phyloP scores from a whole-genome alignment of 2,888 invertebrate species.

The Callyntrura sp. region DNA sequence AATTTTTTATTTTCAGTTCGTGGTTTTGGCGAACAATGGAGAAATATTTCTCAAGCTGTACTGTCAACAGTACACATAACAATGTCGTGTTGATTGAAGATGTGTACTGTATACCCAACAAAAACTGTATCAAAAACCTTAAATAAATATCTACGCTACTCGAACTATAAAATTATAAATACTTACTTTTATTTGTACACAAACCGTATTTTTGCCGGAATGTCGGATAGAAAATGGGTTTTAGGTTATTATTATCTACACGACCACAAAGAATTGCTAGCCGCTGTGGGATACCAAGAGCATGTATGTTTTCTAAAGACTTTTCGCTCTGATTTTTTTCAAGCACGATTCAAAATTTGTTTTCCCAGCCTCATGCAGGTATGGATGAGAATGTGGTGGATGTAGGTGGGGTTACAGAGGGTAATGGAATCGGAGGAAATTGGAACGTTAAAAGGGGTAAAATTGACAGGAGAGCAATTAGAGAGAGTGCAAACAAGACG shows the following conservation, averaged over 20 bases:
- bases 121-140: not conserved
- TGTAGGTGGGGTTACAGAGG: not conserved
- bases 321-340: not conserved
- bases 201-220: not conserved
- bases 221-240: not conserved
- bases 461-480: constrained; percentile 27
- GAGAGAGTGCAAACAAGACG: constrained; percentile 48
- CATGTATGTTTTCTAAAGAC: not conserved
- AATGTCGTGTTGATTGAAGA: constrained; percentile 47
- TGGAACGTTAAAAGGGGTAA: constrained; percentile 24
- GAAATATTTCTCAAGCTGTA: not conserved
- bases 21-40: constrained; percentile 35
- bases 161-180: not conserved
- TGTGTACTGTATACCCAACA: not conserved
- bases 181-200: not conserved
- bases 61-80: not conserved
- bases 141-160: not conserved
- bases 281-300: not conserved
- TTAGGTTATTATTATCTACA: constrained; percentile 4
- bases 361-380: constrained; percentile 25
- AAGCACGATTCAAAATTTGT: not conserved
- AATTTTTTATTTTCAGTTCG: not conserved
- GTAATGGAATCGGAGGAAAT: not conserved
- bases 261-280: constrained; percentile 29
- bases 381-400: constrained; percentile 59